Conservation (phyloP, 2,797 vertebrate species). For the Enteromius afrohamiltoni region DNA sequence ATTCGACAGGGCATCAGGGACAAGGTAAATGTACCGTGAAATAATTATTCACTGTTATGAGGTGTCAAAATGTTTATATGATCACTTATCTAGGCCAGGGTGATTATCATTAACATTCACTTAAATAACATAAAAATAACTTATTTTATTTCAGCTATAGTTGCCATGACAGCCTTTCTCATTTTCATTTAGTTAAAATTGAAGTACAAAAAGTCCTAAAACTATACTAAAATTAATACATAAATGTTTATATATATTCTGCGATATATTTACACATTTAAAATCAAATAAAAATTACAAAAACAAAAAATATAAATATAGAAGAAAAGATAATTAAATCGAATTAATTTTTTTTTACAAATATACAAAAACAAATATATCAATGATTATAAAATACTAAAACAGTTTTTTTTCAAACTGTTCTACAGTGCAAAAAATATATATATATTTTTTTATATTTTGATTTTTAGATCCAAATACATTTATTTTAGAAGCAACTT, state of each 20-base stretch:
- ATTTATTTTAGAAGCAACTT: background rate
- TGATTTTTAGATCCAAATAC: background rate
- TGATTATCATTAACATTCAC: background rate
- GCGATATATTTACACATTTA: background rate
- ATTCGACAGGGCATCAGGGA: slow-evolving; percentile 96
- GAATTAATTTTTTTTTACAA: too few relatives aligned
- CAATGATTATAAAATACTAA: background rate
- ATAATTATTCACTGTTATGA: slow-evolving; percentile 6
- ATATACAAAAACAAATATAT: background rate
- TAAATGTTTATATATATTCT: background rate
- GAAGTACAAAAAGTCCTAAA: background rate
- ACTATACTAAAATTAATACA: background rate
- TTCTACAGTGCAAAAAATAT: background rate
- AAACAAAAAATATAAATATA: background rate
- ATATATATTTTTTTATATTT: too few relatives aligned
- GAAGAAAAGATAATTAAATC: background rate
- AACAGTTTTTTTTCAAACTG: background rate
- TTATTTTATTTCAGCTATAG: background rate
- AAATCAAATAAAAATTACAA: background rate
- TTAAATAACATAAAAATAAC: background rate
- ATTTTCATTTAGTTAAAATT: background rate
- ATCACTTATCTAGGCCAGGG: background rate
- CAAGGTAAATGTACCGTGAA: slow-evolving; percentile 80
- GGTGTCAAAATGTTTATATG: background rate
- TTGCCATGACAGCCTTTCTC: background rate